phyloP scores from a whole-genome alignment of 2,797 vertebrate genomes.

The Philypnodon macrostomus region DNA sequence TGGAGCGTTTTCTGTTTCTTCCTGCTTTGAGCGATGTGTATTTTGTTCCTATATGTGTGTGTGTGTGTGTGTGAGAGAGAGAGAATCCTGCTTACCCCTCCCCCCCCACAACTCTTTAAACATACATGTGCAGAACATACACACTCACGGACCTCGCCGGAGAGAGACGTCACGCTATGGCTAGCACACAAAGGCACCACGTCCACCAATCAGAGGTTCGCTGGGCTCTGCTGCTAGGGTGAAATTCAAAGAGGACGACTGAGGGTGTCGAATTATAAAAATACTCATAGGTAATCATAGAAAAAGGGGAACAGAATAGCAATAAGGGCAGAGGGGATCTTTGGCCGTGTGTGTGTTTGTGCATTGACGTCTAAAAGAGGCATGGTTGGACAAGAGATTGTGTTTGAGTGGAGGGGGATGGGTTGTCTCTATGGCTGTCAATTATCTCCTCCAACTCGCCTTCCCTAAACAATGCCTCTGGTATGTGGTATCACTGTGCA shows the following conservation, averaged over 20 bases:
- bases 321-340: slow-evolving; percentile 33
- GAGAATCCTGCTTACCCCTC: slow-evolving; percentile 17
- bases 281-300: slow-evolving; percentile 14
- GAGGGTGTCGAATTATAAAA: slow-evolving; percentile 28
- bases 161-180: slow-evolving; percentile 76
- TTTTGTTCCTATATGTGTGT: slow-evolving; percentile 13
- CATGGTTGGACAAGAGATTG: slow-evolving; percentile 51
- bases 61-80: neutral
- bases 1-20: slow-evolving; percentile 50
- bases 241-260: slow-evolving; percentile 67
- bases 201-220: slow-evolving; percentile 73
- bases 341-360: slow-evolving; percentile 31
- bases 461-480: slow-evolving; percentile 84
- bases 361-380: slow-evolving; percentile 58
- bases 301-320: slow-evolving; percentile 32
- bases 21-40: slow-evolving; percentile 42
- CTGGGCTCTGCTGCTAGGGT: slow-evolving; percentile 81
- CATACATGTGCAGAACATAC: slow-evolving; percentile 52
- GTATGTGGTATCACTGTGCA: slow-evolving; percentile 81
- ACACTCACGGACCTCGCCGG: slow-evolving; percentile 43
- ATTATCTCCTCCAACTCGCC: slow-evolving; percentile 80
- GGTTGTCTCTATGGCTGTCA: slow-evolving; percentile 76
- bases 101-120: slow-evolving; percentile 32
- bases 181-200: slow-evolving; percentile 75
- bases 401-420: slow-evolving; percentile 32